Conservation (phyloP, 1,140 invertebrate species). For the Drosophila elegans region DNA sequence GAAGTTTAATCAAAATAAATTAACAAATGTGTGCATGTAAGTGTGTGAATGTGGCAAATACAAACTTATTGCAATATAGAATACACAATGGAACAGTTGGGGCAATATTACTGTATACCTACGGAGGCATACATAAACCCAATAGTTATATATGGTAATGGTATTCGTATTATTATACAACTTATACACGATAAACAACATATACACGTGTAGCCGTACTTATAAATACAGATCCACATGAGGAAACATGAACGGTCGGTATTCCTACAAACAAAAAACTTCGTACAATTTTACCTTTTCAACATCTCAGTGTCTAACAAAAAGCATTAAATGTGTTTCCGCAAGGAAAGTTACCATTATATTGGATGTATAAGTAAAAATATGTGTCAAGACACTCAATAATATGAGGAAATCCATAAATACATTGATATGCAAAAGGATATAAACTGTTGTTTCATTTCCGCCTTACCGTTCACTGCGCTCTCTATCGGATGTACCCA, state of each 20-base stretch:
- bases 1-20: slow-evolving; percentile 53
- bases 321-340: slow-evolving; percentile 41
- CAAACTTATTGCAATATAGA: slow-evolving; percentile 53
- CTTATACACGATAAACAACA: slow-evolving; percentile 53
- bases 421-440: slow-evolving; percentile 76
- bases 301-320: slow-evolving; percentile 80
- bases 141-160: slow-evolving; percentile 41
- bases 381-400: slow-evolving; percentile 61
- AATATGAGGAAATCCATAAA: slow-evolving; percentile 70
- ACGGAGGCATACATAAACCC: slow-evolving; percentile 40
- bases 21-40: slow-evolving; percentile 23
- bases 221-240: slow-evolving; percentile 46
- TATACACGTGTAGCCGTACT: slow-evolving; percentile 40
- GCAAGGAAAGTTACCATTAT: slow-evolving; percentile 44
- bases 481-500: no score
- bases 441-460: slow-evolving; percentile 22
- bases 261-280: slow-evolving; percentile 51
- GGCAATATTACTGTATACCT: slow-evolving; percentile 47
- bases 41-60: slow-evolving; percentile 41
- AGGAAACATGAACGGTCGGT: slow-evolving; percentile 23
- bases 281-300: slow-evolving; percentile 83
- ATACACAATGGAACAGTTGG: slow-evolving; percentile 27
- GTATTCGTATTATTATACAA: slow-evolving; percentile 59
- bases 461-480: no score
- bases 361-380: slow-evolving; percentile 59